These are phyloP conservation scores for Lasiurus borealis DNA, from an alignment of 2,113 vertebrate species.

Conservation along the genomic window DNA sequence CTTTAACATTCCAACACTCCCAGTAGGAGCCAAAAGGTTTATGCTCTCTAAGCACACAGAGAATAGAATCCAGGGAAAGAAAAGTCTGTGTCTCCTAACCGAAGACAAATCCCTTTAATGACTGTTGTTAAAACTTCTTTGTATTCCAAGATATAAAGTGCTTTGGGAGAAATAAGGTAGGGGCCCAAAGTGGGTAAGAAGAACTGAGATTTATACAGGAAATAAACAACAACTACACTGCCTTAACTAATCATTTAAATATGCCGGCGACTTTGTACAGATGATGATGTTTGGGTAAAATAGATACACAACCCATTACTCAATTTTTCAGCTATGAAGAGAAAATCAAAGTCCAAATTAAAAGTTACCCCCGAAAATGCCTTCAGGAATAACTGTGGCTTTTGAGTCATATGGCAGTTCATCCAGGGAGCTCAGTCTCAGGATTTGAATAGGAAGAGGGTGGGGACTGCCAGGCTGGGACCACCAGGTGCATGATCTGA, in stretches of 20 bases:
- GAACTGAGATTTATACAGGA: slow-evolving; percentile 71
- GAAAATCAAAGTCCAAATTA: slow-evolving; percentile 37
- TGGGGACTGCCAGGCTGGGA: accelerated
- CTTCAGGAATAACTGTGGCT: not conserved
- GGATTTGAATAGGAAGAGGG: accelerated
- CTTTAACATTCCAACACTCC: slow-evolving; percentile 65
- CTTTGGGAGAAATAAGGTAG: slow-evolving; percentile 84
- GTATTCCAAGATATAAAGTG: slow-evolving; percentile 93
- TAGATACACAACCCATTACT: slow-evolving; percentile 62
- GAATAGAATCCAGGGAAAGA: slow-evolving; percentile 82
- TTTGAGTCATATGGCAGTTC: slow-evolving; percentile 47
- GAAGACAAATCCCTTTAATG: slow-evolving; percentile 85
- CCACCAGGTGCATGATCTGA: not conserved
- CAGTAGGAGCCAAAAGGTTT: slow-evolving; percentile 78
- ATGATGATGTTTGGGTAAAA: slow-evolving; percentile 55
- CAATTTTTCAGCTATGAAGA: slow-evolving; percentile 71
- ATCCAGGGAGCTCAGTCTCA: not conserved
- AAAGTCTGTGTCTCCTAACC: slow-evolving; percentile 68
- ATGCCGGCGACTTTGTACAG: slow-evolving; percentile 70
- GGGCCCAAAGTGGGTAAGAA: slow-evolving; percentile 33
- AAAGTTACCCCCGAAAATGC: slow-evolving; percentile 43
- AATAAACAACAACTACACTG: slow-evolving; percentile 25
- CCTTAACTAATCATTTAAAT: slow-evolving; percentile 73
- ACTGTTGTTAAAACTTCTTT: slow-evolving; percentile 74
- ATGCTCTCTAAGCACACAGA: slow-evolving; percentile 80